Conservation (phyloP, 2,888 invertebrate genomes). For the Biston betularia region DNA sequence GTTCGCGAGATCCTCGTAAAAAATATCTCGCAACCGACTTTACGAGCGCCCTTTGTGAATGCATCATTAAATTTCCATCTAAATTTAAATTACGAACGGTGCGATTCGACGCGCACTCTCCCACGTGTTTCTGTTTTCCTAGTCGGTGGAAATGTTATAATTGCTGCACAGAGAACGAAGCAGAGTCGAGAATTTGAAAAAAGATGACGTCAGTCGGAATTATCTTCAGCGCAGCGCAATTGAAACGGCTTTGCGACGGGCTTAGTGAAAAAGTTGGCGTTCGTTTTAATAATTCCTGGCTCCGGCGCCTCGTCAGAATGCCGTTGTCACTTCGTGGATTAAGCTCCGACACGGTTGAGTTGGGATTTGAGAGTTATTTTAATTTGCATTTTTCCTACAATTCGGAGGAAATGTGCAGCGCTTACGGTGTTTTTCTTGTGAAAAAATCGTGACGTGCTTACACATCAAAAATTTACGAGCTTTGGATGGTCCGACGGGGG, state of each 20-base stretch:
- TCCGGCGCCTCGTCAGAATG: slow-evolving; percentile 86
- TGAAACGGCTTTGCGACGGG: slow-evolving; percentile 86
- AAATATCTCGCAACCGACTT: slow-evolving; percentile 86
- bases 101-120: slow-evolving; percentile 78
- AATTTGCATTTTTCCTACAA: slow-evolving; percentile 82
- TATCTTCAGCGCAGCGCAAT: slow-evolving; percentile 86
- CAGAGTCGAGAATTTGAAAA: slow-evolving; percentile 84
- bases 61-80: slow-evolving; percentile 87
- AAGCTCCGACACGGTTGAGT: slow-evolving; percentile 85
- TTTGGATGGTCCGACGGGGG: slow-evolving; percentile 63
- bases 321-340: slow-evolving; percentile 86
- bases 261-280: slow-evolving; percentile 87
- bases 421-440: slow-evolving; percentile 55
- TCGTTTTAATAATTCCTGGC: slow-evolving; percentile 86
- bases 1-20: slow-evolving; percentile 86
- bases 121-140: slow-evolving; percentile 86
- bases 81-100: slow-evolving; percentile 85
- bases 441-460: slow-evolving; percentile 60
- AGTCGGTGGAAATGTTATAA: slow-evolving; percentile 85
- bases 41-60: slow-evolving; percentile 86
- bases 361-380: slow-evolving; percentile 85
- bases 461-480: slow-evolving; percentile 69
- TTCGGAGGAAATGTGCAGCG: slow-evolving; percentile 66
- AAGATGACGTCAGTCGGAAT: slow-evolving; percentile 86
- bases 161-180: slow-evolving; percentile 84